Base-by-base conservation (phyloP, 2,113 vertebrate genomes). In the Scomber japonicus region DNA sequence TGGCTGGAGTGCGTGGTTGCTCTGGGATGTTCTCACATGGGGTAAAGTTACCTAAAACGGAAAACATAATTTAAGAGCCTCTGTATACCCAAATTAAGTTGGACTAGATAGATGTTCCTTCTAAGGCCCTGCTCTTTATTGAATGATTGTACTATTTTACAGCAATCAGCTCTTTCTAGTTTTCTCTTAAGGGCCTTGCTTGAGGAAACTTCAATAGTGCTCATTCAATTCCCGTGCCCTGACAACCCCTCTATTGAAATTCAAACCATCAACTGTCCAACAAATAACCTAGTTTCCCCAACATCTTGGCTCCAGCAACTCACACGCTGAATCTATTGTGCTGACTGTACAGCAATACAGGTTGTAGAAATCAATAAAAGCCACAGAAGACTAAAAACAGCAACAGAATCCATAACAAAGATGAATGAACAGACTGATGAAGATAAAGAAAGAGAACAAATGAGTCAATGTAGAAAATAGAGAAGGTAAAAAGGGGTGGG, bases 1-100 rank as follows among this genome's bases (percentile, higher is more conserved):
- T 3, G 21, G 56, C 51, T 24, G 48, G 44, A 0, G 0, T 70
- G 69, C 81, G 17, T 61, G 49, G 80, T 74, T 80, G 75, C 81
- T 84, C 77, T 49, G 78, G 45, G 69, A 83, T 63, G 67, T 80
- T 76, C 77, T 78, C 85, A 88, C 70, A 64, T 68, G 59, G 57
- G 31, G 45, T 64, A 55, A 83, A 78, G 21, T 45, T 65, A 70
- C 49, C 46, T 44, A 15, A 88, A 86, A 90, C 76, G 78, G 67
- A 63, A 87, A 50, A 65, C 31, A 63, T 49, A 63, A 67, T 40
- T 64, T 40, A 40, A 40, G 61, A 30, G 49, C 57, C 48, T 78
- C 83, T 83, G 80, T 75, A 46, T 11, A 49, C 60, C 60, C 3
- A 48, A 75, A 80, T 82, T 59, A 89, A 83, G 17, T 68, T 75